Evolutionary conservation across 2,888 invertebrate genomes (phyloP), one percentile per base, ranked within the genome.

Genomic region (Megamerina dolium): DNA sequence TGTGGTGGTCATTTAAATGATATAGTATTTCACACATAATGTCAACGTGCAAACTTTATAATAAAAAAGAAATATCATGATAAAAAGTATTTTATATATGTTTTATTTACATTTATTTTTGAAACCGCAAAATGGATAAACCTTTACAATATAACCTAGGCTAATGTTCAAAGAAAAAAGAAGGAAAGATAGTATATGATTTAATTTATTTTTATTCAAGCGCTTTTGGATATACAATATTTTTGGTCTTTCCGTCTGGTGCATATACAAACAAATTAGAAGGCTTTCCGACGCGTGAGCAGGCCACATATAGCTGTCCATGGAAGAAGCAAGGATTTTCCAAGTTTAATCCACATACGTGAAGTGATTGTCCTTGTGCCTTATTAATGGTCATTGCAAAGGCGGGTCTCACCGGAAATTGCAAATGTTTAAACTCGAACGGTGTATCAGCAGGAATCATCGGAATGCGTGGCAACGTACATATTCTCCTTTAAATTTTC

Each of bases 361-460:
- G 13, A 16, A 44, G 21, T 13, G 37, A 27, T 45, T 45, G 45
- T 43, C 39, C 37, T 39, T 27, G 42, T 32, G 49, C 41, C 29
- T 49, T 46, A 30, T 46, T 46, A 9, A 49, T 46, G n/a, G 49
- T 43, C 40, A 49, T 46, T 30, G 43, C 40, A 34, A 46, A 46
- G 13, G 41, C 43, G 5, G 35, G 34, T 10, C 31, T 27, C 4
- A 46, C 30, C 12, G 46, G 42, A 39, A 46, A 46, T 18, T 49
- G 49, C 31, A 49, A 19, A 18, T 42, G 40, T 41, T 46, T 49
- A 34, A 45, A 48, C 16, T 45, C 38, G 33, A 48, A 35, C 17
- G 45, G 45, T 31, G 41, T 14, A 36, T 48, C 45, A 23, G 45
- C 42, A 21, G 43, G 47, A 37, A 44, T 47, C 41, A 47, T 47